A percentile compares a stretch with the other conserved stretches of the same genome.
phyloP scores from a whole-genome alignment of 2,113 vertebrate genomes.

The Phalacrocorax pelagicus region DNA sequence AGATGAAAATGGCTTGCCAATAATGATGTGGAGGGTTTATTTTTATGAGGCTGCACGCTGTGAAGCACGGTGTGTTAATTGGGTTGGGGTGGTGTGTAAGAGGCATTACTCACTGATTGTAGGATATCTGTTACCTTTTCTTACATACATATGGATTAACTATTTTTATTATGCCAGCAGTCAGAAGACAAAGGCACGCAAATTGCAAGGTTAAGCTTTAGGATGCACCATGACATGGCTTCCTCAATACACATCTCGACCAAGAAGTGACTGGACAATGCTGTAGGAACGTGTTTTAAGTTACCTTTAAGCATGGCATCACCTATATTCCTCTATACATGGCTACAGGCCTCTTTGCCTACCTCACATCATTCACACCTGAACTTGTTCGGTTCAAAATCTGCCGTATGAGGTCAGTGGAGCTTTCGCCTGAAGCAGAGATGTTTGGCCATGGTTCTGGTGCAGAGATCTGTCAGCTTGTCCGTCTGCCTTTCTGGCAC shows the following conservation, averaged over 20 bases:
- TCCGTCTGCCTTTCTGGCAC: not conserved
- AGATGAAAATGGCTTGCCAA: not conserved
- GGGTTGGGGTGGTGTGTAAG: not conserved
- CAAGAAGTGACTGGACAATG: not conserved
- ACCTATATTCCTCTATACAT: not conserved
- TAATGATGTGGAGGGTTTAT: not conserved
- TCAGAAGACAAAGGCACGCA: not conserved
- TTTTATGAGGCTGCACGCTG: not conserved
- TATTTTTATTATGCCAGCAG: not conserved
- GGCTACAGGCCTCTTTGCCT: not conserved
- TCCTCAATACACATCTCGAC: not conserved
- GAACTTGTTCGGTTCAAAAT: not conserved
- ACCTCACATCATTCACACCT: not conserved
- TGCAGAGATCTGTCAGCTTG: not conserved
- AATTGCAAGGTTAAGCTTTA: not conserved
- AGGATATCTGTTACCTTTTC: not conserved
- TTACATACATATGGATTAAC: not conserved
- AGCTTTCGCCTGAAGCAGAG: not conserved
- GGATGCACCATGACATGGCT: not conserved
- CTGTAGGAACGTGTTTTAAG: not conserved
- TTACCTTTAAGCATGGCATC: not conserved
- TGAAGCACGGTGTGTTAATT: not conserved
- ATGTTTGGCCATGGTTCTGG: not conserved
- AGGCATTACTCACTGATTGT: not conserved
- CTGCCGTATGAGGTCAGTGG: too few species aligned